Conservation (phyloP, 2,888 invertebrate species). For the Drosophila gaucha region DNA sequence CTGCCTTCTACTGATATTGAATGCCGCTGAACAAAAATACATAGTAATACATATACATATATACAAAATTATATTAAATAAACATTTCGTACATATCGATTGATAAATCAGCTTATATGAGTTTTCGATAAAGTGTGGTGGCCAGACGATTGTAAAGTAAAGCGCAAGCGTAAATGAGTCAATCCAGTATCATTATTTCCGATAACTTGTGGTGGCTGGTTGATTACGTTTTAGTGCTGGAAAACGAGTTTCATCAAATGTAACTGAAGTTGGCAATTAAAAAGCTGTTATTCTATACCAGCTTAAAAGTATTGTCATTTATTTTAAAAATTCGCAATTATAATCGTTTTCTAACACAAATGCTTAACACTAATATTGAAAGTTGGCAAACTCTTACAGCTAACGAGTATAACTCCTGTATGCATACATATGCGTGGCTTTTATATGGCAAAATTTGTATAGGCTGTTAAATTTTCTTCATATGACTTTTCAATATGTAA, state of each 20-base stretch:
- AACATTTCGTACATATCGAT: constrained; percentile 3
- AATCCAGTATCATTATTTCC: background rate
- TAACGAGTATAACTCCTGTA: constrained; percentile 36
- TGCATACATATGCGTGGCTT: constrained; percentile 13
- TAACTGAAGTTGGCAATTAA: background rate
- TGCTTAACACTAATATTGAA: constrained; percentile 50
- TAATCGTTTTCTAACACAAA: constrained; percentile 30
- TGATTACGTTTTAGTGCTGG: background rate
- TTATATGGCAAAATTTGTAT: constrained; percentile 55
- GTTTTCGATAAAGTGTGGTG: constrained; percentile 5
- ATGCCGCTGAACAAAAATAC: constrained; percentile 19
- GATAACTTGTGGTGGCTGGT: constrained; percentile 30
- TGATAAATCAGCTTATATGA: background rate
- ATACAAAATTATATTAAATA: background rate
- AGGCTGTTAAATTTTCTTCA: constrained; percentile 11
- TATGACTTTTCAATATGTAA: constrained; percentile 34
- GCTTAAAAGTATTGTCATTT: constrained; percentile 72
- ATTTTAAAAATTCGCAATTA: constrained; percentile 53
- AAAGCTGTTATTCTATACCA: background rate
- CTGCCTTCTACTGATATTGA: constrained; percentile 15
- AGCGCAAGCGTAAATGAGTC: background rate
- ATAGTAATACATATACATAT: constrained; percentile 8
- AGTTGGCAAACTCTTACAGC: constrained; percentile 39
- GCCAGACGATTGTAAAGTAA: background rate
- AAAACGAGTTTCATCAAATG: background rate